Conservation (phyloP, 1,140 invertebrate species). For the Phymastichus coffea region DNA sequence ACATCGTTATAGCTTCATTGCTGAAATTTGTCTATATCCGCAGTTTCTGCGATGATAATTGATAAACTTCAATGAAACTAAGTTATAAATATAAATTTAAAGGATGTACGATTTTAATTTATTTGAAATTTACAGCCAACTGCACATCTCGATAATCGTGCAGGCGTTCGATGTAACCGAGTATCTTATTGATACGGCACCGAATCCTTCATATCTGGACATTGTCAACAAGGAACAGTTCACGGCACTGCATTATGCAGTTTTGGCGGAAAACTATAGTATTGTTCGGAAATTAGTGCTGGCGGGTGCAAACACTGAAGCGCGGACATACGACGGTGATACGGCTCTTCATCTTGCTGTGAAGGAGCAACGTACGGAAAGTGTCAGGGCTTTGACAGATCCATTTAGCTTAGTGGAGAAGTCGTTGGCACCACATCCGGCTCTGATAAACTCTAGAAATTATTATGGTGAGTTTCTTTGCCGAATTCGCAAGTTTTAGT, state of each 20-base stretch:
- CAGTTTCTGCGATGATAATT: too few species aligned
- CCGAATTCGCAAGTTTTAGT: not conserved
- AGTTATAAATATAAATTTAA: not conserved
- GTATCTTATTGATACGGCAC: constrained; percentile 66
- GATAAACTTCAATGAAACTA: not conserved
- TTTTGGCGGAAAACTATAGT: constrained; percentile 63
- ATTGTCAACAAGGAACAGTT: constrained; percentile 66
- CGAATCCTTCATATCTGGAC: constrained; percentile 67
- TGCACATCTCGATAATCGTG: constrained; percentile 77
- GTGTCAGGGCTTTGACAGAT: constrained; percentile 61
- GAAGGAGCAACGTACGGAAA: constrained; percentile 60
- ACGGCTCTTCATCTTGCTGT: constrained; percentile 62
- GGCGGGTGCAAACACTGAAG: constrained; percentile 64
- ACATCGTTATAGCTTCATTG: too few species aligned
- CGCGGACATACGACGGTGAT: constrained; percentile 63
- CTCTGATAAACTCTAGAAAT: too few species aligned
- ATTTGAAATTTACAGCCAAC: constrained; percentile 57
- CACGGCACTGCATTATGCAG: constrained; percentile 73
- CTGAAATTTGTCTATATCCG: too few species aligned
- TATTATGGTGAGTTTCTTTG: too few species aligned
- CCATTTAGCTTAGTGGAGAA: constrained; percentile 47
- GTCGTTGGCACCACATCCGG: too few species aligned
- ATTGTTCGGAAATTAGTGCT: constrained; percentile 67
- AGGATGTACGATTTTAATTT: not conserved
- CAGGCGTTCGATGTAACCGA: constrained; percentile 66